phyloP scores from a whole-genome alignment of 1,140 invertebrate genomes.

The Stratiolaelaps scimitus region DNA sequence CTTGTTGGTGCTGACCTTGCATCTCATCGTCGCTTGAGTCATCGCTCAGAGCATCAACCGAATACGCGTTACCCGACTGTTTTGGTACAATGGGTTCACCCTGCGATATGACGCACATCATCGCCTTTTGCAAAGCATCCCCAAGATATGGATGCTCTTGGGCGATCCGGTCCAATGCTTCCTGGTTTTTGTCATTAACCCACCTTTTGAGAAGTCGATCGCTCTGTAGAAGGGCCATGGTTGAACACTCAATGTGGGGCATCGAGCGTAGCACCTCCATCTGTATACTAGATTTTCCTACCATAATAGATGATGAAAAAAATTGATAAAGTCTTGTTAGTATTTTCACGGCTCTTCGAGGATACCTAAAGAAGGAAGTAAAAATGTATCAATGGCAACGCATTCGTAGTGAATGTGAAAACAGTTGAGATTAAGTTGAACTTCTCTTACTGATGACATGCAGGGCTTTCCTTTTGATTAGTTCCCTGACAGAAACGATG shows the following conservation, averaged over 20 bases:
- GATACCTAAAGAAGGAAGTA: too few relatives aligned
- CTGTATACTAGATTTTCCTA: too few relatives aligned
- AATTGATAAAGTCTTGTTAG: too few relatives aligned
- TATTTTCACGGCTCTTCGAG: too few relatives aligned
- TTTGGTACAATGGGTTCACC: neutral
- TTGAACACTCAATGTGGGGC: neutral
- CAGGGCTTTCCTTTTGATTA: too few relatives aligned
- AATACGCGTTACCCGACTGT: neutral
- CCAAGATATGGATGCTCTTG: constrained; percentile 6
- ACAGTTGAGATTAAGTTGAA: too few relatives aligned
- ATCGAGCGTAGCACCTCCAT: neutral
- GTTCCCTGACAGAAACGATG: too few relatives aligned
- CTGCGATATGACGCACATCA: neutral
- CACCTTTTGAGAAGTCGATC: neutral
- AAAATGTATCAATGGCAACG: too few relatives aligned
- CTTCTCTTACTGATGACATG: too few relatives aligned
- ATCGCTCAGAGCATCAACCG: neutral
- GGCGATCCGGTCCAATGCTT: neutral
- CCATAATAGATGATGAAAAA: too few relatives aligned
- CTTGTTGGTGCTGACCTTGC: too few relatives aligned
- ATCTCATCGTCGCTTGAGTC: constrained; percentile 1
- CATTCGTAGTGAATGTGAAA: too few relatives aligned
- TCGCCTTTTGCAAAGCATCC: neutral
- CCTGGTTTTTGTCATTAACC: neutral
- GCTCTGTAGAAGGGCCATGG: neutral